phyloP scores from a whole-genome alignment of 2,888 invertebrate genomes.

The Cephonodes hylas region DNA sequence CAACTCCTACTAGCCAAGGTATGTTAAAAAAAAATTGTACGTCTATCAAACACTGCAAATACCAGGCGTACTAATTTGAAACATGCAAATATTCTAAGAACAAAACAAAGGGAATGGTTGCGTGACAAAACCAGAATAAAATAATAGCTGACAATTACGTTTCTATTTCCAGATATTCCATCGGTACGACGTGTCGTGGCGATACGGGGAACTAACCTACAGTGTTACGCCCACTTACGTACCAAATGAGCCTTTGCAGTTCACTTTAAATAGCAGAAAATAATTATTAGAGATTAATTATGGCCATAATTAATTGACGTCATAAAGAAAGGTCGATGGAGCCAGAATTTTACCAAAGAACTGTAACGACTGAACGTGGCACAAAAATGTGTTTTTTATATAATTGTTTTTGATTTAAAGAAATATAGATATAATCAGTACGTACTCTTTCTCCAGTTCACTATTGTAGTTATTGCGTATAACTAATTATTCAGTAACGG shows the following conservation, averaged over 20 bases:
- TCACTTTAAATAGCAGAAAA: slow-evolving; percentile 77
- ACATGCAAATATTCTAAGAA: neutral
- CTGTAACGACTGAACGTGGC: neutral
- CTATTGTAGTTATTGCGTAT: no score
- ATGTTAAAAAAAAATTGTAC: neutral
- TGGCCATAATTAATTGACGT: neutral
- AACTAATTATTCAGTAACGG: no score
- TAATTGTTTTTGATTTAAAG: neutral
- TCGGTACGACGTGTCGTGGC: slow-evolving; percentile 85
- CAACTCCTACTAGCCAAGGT: slow-evolving; percentile 88
- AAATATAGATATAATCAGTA: no score
- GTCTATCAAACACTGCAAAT: no score
- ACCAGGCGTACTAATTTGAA: no score
- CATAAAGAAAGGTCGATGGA: neutral
- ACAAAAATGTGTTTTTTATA: neutral
- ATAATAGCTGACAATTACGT: neutral
- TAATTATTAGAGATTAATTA: no score
- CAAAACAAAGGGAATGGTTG: neutral
- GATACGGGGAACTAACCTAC: slow-evolving; percentile 84
- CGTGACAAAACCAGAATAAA: neutral
- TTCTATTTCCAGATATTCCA: slow-evolving; percentile 84
- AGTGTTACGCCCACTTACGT: slow-evolving; percentile 88
- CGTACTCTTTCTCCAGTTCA: no score
- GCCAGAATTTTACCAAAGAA: neutral
- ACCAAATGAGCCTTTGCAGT: slow-evolving; percentile 86